phyloP scores from a whole-genome alignment of 1,140 invertebrate species.

The Vollenhovia emeryi region DNA sequence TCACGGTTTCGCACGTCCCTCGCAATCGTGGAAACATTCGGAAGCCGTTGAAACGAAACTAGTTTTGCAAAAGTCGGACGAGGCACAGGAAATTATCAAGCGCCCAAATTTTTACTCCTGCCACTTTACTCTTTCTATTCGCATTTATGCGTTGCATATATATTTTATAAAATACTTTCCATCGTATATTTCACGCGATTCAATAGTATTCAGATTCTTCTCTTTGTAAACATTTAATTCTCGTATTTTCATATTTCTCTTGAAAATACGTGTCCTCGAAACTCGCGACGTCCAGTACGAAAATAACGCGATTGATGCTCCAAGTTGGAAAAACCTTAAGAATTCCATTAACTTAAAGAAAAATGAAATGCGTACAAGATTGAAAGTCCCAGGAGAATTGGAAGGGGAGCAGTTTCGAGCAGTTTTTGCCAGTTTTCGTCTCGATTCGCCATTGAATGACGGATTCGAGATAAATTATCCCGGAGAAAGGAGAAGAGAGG shows the following conservation, averaged over 20 bases:
- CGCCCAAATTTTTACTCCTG: not conserved
- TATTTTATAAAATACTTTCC: not conserved
- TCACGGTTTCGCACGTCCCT: not conserved
- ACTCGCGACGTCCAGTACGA: not conserved
- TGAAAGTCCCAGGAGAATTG: not conserved
- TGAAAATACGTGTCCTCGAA: not conserved
- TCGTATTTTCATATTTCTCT: constrained; percentile 5
- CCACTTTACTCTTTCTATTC: not conserved
- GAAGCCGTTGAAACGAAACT: not conserved
- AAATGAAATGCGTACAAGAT: not conserved
- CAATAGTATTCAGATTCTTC: not conserved
- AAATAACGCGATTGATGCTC: not conserved
- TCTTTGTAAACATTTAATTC: not conserved
- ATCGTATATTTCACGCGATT: not conserved
- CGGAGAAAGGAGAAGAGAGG: not conserved
- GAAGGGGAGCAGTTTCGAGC: not conserved
- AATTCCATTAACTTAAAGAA: not conserved
- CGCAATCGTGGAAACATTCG: not conserved
- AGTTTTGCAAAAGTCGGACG: not conserved
- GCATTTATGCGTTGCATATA: not conserved
- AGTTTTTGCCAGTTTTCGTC: not conserved
- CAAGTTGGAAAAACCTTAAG: not conserved
- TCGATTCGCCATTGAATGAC: not conserved
- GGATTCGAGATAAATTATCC: not conserved
- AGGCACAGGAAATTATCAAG: not conserved